A percentile compares a stretch with the other conserved stretches of the same genome.
phyloP scores from a whole-genome alignment of 2,797 vertebrate species.

The Sebastes oblongus region DNA sequence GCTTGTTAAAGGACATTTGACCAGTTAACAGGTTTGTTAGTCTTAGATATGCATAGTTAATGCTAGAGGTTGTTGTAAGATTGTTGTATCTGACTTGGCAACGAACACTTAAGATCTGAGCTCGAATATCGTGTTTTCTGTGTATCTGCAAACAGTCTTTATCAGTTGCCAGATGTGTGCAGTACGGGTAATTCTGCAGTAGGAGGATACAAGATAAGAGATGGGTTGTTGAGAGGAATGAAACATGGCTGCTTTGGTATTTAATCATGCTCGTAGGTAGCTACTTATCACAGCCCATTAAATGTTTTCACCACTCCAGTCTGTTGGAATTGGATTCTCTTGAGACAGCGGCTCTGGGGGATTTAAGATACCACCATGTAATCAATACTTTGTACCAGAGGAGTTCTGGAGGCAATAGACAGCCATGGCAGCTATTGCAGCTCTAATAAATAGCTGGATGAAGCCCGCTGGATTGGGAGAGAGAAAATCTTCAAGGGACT shows the following conservation, averaged over 20 bases:
- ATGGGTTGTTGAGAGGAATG: neutral
- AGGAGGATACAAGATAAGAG: neutral
- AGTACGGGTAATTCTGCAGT: neutral
- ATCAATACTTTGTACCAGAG: slow-evolving; percentile 47
- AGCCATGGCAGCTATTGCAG: slow-evolving; percentile 8
- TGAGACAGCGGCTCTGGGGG: slow-evolving; percentile 1
- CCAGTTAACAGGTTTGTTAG: neutral
- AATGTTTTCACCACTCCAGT: slow-evolving; percentile 20
- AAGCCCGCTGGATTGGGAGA: neutral
- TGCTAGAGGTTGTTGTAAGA: neutral
- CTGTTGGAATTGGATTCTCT: slow-evolving; percentile 22
- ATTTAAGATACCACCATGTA: neutral
- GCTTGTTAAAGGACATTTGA: neutral
- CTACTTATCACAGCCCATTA: slow-evolving; percentile 32
- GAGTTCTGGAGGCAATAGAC: neutral
- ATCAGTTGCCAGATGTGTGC: neutral
- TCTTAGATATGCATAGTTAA: neutral
- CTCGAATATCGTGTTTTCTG: neutral
- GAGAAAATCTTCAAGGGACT: neutral
- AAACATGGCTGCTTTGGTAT: slow-evolving; percentile 16
- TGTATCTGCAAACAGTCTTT: slow-evolving; percentile 5
- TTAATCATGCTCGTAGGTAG: slow-evolving; percentile 11
- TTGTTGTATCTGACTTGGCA: neutral
- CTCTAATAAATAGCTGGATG: slow-evolving; percentile 21
- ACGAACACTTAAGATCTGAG: neutral